phyloP scores from a whole-genome alignment of 2,888 invertebrate species.

The Blastobasis lacticolella region DNA sequence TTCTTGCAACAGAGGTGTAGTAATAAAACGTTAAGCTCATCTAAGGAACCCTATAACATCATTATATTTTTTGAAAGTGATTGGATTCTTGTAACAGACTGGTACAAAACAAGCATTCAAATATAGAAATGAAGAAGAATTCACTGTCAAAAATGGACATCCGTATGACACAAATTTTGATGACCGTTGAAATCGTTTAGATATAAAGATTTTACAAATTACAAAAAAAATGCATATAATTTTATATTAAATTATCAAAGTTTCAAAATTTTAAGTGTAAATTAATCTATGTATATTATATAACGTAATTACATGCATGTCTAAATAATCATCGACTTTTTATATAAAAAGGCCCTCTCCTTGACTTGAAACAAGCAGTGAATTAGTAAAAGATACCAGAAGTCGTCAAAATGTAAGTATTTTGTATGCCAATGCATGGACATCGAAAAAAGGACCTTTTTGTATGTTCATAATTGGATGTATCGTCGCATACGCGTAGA shows the following conservation, averaged over 20 bases:
- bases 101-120: conserved; percentile 20
- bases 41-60: background rate
- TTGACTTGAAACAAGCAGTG: background rate
- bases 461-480: too few relatives aligned
- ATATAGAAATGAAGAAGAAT: conserved; percentile 16
- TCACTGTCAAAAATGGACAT: conserved; percentile 23
- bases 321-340: background rate
- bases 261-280: conserved; percentile 36
- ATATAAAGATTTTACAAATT: conserved; percentile 23
- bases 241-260: conserved; percentile 35
- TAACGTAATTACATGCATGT: too few relatives aligned
- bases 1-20: too few relatives aligned
- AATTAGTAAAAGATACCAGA: too few relatives aligned
- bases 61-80: conserved; percentile 2
- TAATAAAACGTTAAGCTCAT: too few relatives aligned
- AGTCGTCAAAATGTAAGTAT: too few relatives aligned
- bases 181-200: too few relatives aligned
- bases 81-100: conserved; percentile 7
- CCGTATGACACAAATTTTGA: background rate
- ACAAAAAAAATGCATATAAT: conserved; percentile 24
- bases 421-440: too few relatives aligned
- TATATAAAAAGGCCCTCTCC: conserved; percentile 20
- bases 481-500: too few relatives aligned
- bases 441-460: too few relatives aligned
- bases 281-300: background rate